Evolutionary conservation across 30 jellyfish, hydroid and myxozoan species (phyloP).

Genomic region (Aurelia sp.): DNA sequence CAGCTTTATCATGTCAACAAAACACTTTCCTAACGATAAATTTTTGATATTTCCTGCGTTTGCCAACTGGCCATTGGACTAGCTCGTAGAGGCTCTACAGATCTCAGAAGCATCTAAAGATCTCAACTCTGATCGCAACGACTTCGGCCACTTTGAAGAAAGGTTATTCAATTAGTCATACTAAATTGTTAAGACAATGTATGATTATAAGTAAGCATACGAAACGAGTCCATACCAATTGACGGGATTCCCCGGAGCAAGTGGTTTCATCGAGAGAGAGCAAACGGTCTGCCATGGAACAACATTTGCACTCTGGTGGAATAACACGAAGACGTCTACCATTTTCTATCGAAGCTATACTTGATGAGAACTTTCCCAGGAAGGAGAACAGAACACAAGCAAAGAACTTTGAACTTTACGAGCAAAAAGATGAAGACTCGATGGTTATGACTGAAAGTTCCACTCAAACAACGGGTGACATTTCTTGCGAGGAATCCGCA

Average conservation of each 20-base stretch:
- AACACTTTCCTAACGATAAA: constrained; percentile 13
- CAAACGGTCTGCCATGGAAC: neutral
- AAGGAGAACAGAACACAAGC: neutral
- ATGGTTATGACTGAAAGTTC: neutral
- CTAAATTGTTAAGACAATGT: too few species aligned
- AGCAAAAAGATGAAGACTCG: too few species aligned
- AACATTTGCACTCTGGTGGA: too few species aligned
- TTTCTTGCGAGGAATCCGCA: neutral
- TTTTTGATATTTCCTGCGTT: constrained; percentile 11
- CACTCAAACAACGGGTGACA: neutral
- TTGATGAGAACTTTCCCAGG: constrained; percentile 39
- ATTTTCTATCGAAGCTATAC: constrained; percentile 53
- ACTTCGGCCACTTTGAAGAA: too few species aligned
- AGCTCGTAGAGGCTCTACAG: too few species aligned
- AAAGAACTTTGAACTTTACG: too few species aligned
- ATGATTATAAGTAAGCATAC: too few species aligned
- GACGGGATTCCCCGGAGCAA: neutral
- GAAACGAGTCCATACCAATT: too few species aligned
- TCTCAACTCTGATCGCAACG: too few species aligned
- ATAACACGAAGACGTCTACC: constrained; percentile 16
- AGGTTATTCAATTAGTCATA: too few species aligned
- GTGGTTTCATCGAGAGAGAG: neutral
- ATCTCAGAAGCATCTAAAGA: too few species aligned
- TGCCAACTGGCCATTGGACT: neutral
- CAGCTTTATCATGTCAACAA: constrained; percentile 37